Conservation (phyloP, 2,113 vertebrate species). For the Siphamia tubifer region DNA sequence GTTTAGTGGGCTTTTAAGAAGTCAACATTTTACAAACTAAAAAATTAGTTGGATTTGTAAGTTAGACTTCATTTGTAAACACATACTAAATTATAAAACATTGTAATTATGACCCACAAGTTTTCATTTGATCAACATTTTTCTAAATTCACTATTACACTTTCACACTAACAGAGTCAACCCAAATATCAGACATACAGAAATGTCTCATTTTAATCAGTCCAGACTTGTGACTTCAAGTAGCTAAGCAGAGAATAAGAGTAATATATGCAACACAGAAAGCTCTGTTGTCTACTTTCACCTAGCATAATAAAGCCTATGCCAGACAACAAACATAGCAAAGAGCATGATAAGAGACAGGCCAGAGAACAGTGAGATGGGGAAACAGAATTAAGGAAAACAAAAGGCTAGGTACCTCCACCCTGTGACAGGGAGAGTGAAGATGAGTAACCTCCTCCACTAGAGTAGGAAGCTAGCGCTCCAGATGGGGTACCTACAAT, state of each 20-base stretch:
- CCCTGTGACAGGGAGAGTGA: conserved; percentile 78
- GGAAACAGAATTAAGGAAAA: neutral
- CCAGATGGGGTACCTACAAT: conserved; percentile 79
- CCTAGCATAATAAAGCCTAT: neutral
- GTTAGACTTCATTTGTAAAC: too few species aligned
- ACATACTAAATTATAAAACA: too few species aligned
- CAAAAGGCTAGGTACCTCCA: conserved; percentile 70
- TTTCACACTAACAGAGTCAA: too few species aligned
- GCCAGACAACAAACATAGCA: neutral
- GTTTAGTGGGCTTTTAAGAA: too few species aligned
- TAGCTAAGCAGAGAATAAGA: neutral
- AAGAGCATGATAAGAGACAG: conserved; percentile 2
- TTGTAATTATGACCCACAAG: too few species aligned
- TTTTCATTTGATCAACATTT: too few species aligned
- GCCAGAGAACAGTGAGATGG: neutral
- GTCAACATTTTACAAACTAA: too few species aligned
- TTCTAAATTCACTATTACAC: too few species aligned
- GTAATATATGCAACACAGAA: neutral
- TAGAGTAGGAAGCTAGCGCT: conserved; percentile 79
- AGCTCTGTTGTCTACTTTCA: neutral
- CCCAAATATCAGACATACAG: too few species aligned
- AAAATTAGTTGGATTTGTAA: too few species aligned
- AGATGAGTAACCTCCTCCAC: conserved; percentile 79
- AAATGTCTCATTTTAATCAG: neutral
- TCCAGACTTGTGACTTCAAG: neutral